Base-by-base conservation (phyloP, 2,888 invertebrate species). In the Tyria jacobaeae region DNA sequence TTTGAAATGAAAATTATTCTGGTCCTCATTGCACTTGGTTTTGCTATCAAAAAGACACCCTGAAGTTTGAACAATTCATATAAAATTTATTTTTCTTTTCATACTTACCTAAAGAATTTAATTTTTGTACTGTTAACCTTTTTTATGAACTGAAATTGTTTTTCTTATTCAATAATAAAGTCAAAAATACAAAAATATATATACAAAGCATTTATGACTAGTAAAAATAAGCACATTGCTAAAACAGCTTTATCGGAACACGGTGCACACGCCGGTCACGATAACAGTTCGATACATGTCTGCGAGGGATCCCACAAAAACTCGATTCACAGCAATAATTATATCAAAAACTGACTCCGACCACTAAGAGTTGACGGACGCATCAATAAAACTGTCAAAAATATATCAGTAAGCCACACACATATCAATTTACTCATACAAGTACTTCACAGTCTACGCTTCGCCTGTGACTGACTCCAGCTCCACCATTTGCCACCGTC, bases 161-260 rank as follows among this genome's bases (percentile, higher is more conserved):
- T 80, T 85, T 83, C 85, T 85, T 87, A 80, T 71, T 82, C 75
- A 85, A 85, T 82, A 84, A 85, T 85, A 86, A 86, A 87, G 79
- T 85, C 84, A 87, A 89, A 88, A 89, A 88, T 86, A 87, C 84
- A 87, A 88, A 86, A 86, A 87, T 79, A 83, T 90, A 89, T 89
- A 87, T 87, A 93, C 89, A 92, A 92, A 92, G 82, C 82, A 86
- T 91, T 90, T 89, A 92, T 91, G 91, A 91, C 91, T 92, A 92
- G 92, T 90, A 92, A 89, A 86, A 88, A 88, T 86, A 87, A 87
- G 88, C 87, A 89, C 86, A 90, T 84, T 86, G 84, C 79, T 85
- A 84, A 83, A 82, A 84, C 80, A 84, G 82, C 82, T 83, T 74
- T 77, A 76, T 79, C 75, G 76, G 78, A 70, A 76, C 79, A 79